Conservation (phyloP, 1,140 invertebrate species). For the Heliothis subflexa region DNA sequence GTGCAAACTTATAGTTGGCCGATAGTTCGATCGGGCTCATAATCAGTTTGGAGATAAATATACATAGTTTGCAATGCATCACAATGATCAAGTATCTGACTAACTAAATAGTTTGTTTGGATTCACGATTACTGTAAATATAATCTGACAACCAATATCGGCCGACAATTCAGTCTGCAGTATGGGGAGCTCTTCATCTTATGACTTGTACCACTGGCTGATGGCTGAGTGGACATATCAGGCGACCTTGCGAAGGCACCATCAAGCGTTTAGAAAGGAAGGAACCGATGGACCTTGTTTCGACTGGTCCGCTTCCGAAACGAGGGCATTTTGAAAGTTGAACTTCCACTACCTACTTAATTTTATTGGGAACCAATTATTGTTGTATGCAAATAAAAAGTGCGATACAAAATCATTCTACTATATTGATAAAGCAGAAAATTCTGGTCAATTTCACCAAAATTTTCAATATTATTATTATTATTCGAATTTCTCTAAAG, state of each 20-base stretch:
- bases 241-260: slow-evolving; percentile 66
- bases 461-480: no score
- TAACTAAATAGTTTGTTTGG: no score
- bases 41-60: no score
- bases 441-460: no score
- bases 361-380: slow-evolving; percentile 29
- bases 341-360: slow-evolving; percentile 28
- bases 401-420: neutral
- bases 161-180: neutral
- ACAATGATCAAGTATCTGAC: no score
- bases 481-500: no score
- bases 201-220: slow-evolving; percentile 27
- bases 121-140: no score
- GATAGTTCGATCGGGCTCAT: no score
- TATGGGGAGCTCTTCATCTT: neutral
- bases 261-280: slow-evolving; percentile 70
- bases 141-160: no score
- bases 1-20: no score
- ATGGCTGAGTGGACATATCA: slow-evolving; percentile 56
- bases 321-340: slow-evolving; percentile 62
- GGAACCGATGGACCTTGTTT: slow-evolving; percentile 58
- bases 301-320: slow-evolving; percentile 56
- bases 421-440: no score
- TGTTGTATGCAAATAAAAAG: neutral
- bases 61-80: no score